Evolutionary conservation across 1,140 invertebrate species (phyloP), one percentile per base, ranked within the genome.

Genomic region (Aphelinus certus): DNA sequence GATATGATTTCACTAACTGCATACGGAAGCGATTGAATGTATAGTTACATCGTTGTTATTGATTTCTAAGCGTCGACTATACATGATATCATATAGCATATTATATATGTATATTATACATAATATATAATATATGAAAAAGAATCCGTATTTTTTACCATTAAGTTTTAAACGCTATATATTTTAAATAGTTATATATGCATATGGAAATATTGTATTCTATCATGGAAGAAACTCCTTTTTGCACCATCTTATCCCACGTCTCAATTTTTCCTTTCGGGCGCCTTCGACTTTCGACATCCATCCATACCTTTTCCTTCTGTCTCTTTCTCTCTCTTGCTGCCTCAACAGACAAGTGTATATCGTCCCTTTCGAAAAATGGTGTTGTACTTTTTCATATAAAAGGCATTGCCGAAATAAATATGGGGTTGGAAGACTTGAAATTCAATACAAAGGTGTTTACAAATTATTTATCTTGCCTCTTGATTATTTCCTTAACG

Each of bases 371-470:
- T 77, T 84, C 76, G 79, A 83, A 78, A 85, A 84, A 83, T 84
- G 81, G 83, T 84, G 84, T 84, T 87, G 85, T 87, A 87, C 84
- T 86, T 87, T 87, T 87, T 87, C 84, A 87, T 84, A 86, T 86
- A 85, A 87, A 85, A 85, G 81, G 81, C 83, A 85, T 87, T 84
- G 83, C 83, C 84, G 84, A 86, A 87, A 85, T 87, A 87, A 87
- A 86, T 84, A 85, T 85, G 84, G 85, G 83, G 84, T 87, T 87
- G 83, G 83, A 86, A 85, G 82, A 84, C 79, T 86, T 84, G 79
- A 84, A 80, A 79, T 76, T 71, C 69, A n/a, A 60, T 60, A 26
- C 26, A 26, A 26, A 26, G 26, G 42, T 10, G 9, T 60, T 60
- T 60, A 55, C 53, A 55, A 55, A 55, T 55, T 7, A 55, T 55